A percentile compares a stretch with the other conserved stretches of the same genome.
phyloP scores from a whole-genome alignment of 2,888 invertebrate species.

The Caenorhabditis angaria region DNA sequence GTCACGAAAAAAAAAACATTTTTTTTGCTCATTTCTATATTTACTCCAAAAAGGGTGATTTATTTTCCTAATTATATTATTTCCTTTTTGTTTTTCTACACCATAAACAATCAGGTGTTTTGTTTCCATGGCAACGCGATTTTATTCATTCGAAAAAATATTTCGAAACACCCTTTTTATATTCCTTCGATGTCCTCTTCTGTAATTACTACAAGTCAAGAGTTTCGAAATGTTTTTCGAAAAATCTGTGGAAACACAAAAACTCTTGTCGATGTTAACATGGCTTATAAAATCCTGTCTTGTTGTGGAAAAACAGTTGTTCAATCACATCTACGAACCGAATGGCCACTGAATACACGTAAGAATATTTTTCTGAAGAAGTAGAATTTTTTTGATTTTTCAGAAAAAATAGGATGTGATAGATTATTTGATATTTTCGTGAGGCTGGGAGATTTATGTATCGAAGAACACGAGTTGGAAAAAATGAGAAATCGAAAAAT shows the following conservation, averaged over 20 bases:
- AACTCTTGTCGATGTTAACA: neutral
- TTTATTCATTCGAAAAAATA: no score
- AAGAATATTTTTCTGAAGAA: neutral
- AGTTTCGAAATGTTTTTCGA: conserved; percentile 5
- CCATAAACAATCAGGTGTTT: no score
- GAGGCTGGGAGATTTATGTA: conserved; percentile 19
- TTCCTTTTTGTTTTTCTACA: no score
- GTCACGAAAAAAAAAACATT: no score
- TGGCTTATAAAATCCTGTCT: no score
- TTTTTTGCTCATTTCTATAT: no score
- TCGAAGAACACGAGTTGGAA: conserved; percentile 17
- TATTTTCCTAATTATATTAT: no score
- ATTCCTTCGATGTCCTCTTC: neutral
- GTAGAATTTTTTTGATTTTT: conserved; percentile 11
- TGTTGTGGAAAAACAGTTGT: conserved; percentile 7
- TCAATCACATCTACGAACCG: neutral
- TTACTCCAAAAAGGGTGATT: no score
- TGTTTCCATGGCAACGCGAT: no score
- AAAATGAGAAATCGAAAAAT: conserved; percentile 16
- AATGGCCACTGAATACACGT: conserved; percentile 11
- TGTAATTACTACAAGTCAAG: neutral
- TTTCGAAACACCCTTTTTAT: no score
- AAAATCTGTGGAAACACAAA: conserved; percentile 5
- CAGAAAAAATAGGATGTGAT: conserved; percentile 30
- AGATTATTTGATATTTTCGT: conserved; percentile 29